phyloP scores from a whole-genome alignment of 2,888 invertebrate species.

The Raillietiella orientalis region DNA sequence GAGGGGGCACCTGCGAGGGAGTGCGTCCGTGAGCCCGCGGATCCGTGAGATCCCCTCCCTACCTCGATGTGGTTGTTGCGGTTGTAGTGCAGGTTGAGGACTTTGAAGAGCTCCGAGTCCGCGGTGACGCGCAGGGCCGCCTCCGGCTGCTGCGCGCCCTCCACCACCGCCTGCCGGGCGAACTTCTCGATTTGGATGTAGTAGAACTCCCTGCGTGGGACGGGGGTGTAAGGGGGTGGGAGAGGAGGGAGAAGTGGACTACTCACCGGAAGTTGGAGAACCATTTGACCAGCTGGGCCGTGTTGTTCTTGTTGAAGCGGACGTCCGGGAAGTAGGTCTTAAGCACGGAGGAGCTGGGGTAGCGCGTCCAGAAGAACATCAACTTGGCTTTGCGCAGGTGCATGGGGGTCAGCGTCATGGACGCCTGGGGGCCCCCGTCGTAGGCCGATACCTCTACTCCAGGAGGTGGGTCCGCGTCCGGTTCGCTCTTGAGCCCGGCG shows the following conservation, averaged over 20 bases:
- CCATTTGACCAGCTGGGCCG: conserved; percentile 99
- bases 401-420: no score
- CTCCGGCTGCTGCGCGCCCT: conserved; percentile 41
- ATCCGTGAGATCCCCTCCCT: conserved; percentile 7
- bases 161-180: conserved; percentile 85
- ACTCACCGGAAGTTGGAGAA: conserved; percentile 99
- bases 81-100: conserved; percentile 94
- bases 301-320: conserved; percentile 99
- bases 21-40: conserved; percentile 6
- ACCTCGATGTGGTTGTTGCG: conserved; percentile 88
- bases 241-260: no score
- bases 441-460: no score
- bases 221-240: no score
- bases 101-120: conserved; percentile 89
- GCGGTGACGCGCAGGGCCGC: conserved; percentile 58
- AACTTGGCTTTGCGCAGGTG: conserved; percentile 1
- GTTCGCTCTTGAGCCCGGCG: no score
- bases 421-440: no score
- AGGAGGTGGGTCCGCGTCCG: no score
- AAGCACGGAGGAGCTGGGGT: conserved; percentile 91
- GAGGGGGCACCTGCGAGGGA: conserved; percentile 54
- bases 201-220: conserved; percentile 76
- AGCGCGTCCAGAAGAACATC: conserved; percentile 19
- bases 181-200: conserved; percentile 99
- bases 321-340: conserved; percentile 99